These are phyloP conservation scores for Cacatua alba DNA, from an alignment of 2,113 vertebrate genomes.

Conservation along the genomic window DNA sequence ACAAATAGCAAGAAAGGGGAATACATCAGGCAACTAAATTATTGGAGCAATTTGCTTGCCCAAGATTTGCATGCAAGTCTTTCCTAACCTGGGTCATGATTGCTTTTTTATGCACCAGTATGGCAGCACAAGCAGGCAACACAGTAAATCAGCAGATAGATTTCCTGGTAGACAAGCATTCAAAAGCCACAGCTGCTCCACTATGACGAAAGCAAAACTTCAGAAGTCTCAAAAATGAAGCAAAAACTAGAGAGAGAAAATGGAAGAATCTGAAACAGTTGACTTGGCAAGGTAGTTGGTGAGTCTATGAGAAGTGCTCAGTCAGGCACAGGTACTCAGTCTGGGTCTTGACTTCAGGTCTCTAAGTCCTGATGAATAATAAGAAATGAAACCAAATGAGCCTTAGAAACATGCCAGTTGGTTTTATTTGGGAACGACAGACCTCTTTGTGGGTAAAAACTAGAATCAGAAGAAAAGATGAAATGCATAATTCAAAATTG, in stretches of 20 bases:
- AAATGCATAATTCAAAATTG: conserved; percentile 29
- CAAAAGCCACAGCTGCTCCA: background rate
- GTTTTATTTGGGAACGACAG: background rate
- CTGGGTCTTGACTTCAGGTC: background rate
- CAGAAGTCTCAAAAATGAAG: background rate
- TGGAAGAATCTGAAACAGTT: background rate
- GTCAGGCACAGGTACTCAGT: background rate
- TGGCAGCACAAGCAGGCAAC: background rate
- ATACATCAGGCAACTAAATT: background rate
- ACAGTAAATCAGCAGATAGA: background rate
- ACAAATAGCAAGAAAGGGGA: background rate
- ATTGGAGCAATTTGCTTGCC: background rate
- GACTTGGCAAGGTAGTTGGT: background rate
- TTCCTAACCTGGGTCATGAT: background rate
- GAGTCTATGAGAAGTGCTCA: background rate
- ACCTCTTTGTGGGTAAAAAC: background rate
- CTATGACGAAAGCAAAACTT: background rate
- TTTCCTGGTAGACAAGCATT: background rate
- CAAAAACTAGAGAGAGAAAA: background rate
- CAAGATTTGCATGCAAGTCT: background rate
- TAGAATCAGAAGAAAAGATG: background rate
- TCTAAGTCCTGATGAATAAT: background rate
- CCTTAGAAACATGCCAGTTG: background rate
- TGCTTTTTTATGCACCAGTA: background rate
- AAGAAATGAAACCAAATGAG: background rate